Base-by-base conservation (phyloP, 2,113 vertebrate genomes). In the Procavia capensis region DNA sequence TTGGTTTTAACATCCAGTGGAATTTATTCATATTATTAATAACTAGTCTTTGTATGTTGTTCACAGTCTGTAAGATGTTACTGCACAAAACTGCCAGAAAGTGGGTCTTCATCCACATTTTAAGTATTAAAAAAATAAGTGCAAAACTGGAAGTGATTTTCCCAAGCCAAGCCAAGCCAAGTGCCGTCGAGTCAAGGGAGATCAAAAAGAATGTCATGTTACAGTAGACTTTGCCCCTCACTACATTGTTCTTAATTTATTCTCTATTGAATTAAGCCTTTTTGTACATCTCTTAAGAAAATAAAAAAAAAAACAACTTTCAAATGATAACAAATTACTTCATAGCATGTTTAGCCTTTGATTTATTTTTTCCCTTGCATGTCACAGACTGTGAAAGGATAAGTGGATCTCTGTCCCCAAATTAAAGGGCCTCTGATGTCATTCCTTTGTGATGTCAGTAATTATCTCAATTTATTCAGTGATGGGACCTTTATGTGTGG, bases 301-400 rank as follows among this genome's bases (percentile, higher is more conserved):
- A 41, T 45, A 19, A 16, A 22, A 20, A 19, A 45, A 90, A 81
- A 72, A 84, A n/a, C 64, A 27, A 83, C 66, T 93, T 81, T 43
- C 39, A 86, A 93, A 78, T 93, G 94, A 68, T 89, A 76, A 84
- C 75, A 91, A 39, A 64, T 91, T 85, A 50, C 5, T 95, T 79
- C 95, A 93, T 27, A 5, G 39, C 72, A 45, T 64, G 10, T 6
- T 92, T 27, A 80, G 29, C 13, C 29, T 90, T 92, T 78, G 63
- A 76, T 61, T 88, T 85, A 5, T 5, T 57, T 91, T 93, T 89
- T 36, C 19, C 85, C 20, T 87, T 61, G 16, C 45, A 4, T 95
- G 34, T 79, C 43, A 79, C 19, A 9, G 27, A 54, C n/a, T 82
- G 68, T 86, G 64, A 92, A 82, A 92, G 41, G 66, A 41, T 47